Evolutionary conservation across 2,888 invertebrate species (phyloP).

Genomic region (Poecilus cupreus): DNA sequence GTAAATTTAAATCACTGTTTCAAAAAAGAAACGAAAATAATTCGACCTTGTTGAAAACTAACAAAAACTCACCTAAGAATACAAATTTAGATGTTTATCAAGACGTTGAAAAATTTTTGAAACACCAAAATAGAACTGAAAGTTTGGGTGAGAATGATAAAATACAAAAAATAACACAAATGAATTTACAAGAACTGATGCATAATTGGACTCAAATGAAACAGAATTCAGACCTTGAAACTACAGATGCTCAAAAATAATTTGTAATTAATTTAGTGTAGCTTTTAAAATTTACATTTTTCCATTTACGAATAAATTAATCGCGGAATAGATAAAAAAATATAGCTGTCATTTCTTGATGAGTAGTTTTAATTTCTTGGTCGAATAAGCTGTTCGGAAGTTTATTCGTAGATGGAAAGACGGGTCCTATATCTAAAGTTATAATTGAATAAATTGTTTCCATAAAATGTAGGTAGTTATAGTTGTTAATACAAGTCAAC

Average conservation of each 20-base stretch:
- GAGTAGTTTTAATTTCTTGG: no score
- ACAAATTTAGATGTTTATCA: neutral
- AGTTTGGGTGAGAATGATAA: neutral
- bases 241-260: neutral
- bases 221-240: neutral
- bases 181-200: neutral
- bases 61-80: neutral
- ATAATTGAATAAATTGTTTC: no score
- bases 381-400: no score
- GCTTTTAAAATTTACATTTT: no score
- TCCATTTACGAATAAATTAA: no score
- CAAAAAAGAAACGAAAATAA: neutral
- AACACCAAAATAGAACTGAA: neutral
- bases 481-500: neutral
- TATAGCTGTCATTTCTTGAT: no score
- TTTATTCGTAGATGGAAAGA: no score
- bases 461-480: neutral
- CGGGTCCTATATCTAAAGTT: no score
- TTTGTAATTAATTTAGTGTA: neutral
- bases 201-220: neutral
- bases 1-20: conserved; percentile 6
- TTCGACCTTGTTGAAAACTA: neutral
- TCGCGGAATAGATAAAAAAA: no score
- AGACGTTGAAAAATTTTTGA: neutral
- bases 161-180: neutral